Evolutionary conservation across 2,888 invertebrate species (phyloP).

Genomic region (Pherbina coryleti): DNA sequence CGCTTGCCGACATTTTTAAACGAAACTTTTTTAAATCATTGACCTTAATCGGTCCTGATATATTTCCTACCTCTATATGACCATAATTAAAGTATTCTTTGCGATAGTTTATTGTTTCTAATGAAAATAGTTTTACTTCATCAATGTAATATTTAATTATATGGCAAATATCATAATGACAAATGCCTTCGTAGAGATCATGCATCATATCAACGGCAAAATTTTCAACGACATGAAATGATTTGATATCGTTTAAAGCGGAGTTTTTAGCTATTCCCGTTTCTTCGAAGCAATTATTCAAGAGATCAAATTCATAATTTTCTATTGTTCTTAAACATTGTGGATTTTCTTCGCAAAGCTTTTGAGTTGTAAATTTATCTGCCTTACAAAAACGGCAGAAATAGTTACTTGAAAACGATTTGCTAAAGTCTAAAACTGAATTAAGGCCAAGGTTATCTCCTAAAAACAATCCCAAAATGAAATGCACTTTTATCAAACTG

Average conservation of each 20-base stretch:
- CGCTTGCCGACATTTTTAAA: not conserved
- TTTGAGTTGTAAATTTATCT: not conserved
- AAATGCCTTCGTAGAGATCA: slow-evolving; percentile 17
- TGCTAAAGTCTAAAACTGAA: not conserved
- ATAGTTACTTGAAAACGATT: slow-evolving; percentile 11
- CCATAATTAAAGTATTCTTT: not conserved
- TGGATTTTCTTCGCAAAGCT: not conserved
- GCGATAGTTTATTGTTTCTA: slow-evolving; percentile 10
- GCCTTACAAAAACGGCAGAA: slow-evolving; percentile 8
- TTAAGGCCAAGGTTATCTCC: not conserved
- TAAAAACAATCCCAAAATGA: too few relatives aligned
- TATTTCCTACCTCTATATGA: too few relatives aligned
- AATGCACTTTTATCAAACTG: too few relatives aligned
- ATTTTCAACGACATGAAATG: not conserved
- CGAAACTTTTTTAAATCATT: not conserved
- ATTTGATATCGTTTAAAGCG: not conserved
- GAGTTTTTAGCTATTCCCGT: not conserved
- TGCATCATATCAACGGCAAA: slow-evolving; percentile 10
- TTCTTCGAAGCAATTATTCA: too few relatives aligned
- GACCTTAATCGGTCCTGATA: too few relatives aligned
- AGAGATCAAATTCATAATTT: too few relatives aligned
- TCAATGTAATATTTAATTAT: not conserved
- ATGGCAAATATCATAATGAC: slow-evolving; percentile 13
- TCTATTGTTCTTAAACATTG: too few relatives aligned
- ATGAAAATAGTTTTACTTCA: not conserved